Conservation (phyloP, 2,113 vertebrate species). For the Butorides virescens region DNA sequence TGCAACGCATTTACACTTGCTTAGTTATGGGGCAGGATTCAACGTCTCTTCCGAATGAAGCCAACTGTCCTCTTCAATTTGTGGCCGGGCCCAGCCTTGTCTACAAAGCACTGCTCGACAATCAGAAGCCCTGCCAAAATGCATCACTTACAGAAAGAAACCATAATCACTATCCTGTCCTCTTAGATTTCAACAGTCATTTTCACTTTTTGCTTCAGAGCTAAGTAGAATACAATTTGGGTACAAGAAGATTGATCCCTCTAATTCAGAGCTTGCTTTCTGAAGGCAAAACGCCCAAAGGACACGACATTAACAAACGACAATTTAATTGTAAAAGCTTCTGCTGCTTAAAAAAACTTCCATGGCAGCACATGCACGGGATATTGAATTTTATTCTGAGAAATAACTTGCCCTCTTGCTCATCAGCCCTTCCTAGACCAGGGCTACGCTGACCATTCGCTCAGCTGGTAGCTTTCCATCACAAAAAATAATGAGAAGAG, state of each 20-base stretch:
- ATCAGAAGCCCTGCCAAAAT: neutral
- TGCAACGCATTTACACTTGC: neutral
- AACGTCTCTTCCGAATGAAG: neutral
- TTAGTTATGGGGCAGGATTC: neutral
- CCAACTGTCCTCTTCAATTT: slow-evolving; percentile 28
- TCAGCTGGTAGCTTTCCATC: neutral
- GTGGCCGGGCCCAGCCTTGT: neutral
- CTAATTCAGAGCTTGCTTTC: neutral
- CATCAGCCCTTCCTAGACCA: neutral
- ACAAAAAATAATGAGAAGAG: neutral
- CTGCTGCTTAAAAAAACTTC: neutral
- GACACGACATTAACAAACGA: neutral
- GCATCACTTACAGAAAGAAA: neutral
- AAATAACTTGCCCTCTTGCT: neutral
- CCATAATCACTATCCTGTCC: neutral
- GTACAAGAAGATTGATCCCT: neutral
- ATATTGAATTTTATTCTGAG: neutral
- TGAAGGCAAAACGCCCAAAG: neutral
- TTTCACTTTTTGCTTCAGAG: neutral
- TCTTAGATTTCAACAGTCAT: neutral
- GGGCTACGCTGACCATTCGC: neutral
- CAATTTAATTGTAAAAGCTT: neutral
- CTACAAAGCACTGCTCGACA: neutral
- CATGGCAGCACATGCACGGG: neutral
- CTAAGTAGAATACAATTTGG: neutral